Conservation (phyloP, 1,140 invertebrate genomes). For the Ericerus pela region DNA sequence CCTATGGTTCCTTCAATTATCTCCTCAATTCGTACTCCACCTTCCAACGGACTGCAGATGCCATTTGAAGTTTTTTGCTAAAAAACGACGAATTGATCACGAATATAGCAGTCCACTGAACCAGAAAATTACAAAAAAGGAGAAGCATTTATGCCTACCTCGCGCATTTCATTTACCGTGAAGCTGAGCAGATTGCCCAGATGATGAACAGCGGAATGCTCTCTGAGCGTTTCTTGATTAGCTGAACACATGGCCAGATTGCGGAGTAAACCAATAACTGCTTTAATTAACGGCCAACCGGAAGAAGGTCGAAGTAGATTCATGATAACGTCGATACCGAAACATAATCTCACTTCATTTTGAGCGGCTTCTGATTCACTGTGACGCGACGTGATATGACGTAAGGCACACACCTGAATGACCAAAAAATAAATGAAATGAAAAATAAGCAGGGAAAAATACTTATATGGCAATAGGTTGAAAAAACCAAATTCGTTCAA, state of each 20-base stretch:
- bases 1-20: slow-evolving; percentile 95
- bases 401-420: slow-evolving; percentile 68
- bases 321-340: slow-evolving; percentile 84
- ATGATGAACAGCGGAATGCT: slow-evolving; percentile 86
- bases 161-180: slow-evolving; percentile 77
- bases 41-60: slow-evolving; percentile 61
- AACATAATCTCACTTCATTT: slow-evolving; percentile 85
- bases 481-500: too few species aligned
- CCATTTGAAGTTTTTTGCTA: slow-evolving; percentile 38
- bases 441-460: background rate
- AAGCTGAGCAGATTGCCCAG: slow-evolving; percentile 81
- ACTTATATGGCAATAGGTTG: too few species aligned
- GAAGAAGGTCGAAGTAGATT: slow-evolving; percentile 87
- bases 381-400: slow-evolving; percentile 91
- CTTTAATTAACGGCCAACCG: slow-evolving; percentile 84
- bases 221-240: slow-evolving; percentile 88
- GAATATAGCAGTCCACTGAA: background rate
- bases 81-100: background rate
- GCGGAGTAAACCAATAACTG: slow-evolving; percentile 88
- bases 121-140: background rate
- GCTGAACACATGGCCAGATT: slow-evolving; percentile 91
- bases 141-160: slow-evolving; percentile 36
- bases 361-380: slow-evolving; percentile 91
- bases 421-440: background rate
- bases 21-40: slow-evolving; percentile 96